These are phyloP conservation scores for Sternotherus odoratus DNA, from an alignment of 2,797 vertebrate species.

Conservation along the genomic window DNA sequence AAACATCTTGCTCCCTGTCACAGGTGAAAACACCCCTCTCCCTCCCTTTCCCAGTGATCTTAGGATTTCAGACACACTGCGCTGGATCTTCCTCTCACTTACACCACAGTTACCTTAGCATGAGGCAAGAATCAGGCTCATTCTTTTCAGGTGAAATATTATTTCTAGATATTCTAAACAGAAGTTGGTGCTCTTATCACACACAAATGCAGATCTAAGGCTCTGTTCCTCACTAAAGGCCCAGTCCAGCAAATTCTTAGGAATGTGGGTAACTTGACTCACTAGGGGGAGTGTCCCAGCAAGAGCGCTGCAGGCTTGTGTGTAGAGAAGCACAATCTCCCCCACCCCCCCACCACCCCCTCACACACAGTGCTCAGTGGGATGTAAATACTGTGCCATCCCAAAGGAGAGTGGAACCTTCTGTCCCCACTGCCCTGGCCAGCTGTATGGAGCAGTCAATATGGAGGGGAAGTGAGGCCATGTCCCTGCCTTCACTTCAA, in stretches of 20 bases:
- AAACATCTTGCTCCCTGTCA: neutral
- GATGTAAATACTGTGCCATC: neutral
- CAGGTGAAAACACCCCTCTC: neutral
- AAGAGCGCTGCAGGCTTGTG: neutral
- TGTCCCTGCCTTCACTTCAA: neutral
- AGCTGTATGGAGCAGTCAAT: neutral
- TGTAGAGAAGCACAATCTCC: neutral
- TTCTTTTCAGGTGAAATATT: neutral
- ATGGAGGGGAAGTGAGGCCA: neutral
- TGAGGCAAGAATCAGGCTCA: neutral
- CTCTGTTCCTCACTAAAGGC: neutral
- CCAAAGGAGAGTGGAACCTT: neutral
- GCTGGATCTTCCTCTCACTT: neutral
- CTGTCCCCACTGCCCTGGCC: neutral
- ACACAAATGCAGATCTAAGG: neutral
- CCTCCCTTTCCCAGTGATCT: neutral
- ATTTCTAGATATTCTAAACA: neutral
- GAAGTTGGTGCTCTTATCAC: neutral
- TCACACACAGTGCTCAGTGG: neutral
- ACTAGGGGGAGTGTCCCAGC: no score
- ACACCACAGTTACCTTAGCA: neutral
- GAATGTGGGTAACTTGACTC: neutral
- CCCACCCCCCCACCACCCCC: neutral
- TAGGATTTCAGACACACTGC: fast-evolving
- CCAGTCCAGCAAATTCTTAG: neutral